phyloP scores from a whole-genome alignment of 2,888 invertebrate genomes.

The Chouioia cunea region DNA sequence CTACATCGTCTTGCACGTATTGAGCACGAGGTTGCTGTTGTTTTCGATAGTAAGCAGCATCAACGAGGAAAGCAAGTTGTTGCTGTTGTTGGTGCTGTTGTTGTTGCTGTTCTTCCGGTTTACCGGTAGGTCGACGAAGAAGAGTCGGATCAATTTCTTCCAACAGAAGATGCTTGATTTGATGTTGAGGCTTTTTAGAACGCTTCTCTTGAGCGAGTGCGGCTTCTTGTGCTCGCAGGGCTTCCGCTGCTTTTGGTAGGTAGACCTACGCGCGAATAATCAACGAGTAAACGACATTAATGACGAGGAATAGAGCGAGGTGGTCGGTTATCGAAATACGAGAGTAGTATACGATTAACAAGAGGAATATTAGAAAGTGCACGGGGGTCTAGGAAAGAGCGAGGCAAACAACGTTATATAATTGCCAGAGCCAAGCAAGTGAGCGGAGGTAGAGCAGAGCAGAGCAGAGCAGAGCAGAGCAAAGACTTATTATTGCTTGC shows the following conservation, averaged over 20 bases:
- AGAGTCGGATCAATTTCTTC: constrained; percentile 44
- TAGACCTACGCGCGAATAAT: constrained; percentile 26
- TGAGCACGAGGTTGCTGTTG: constrained; percentile 55
- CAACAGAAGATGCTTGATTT: constrained; percentile 33
- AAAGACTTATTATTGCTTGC: too few relatives aligned
- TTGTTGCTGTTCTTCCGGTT: constrained; percentile 46
- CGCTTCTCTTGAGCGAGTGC: constrained; percentile 35
- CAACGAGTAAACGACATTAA: neutral
- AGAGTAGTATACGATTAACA: too few relatives aligned
- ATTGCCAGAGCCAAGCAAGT: too few relatives aligned
- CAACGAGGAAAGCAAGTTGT: constrained; percentile 61
- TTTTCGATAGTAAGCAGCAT: constrained; percentile 61
- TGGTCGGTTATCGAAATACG: neutral
- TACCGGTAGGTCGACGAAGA: constrained; percentile 20
- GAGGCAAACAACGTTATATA: too few relatives aligned
- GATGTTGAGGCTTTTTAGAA: constrained; percentile 41
- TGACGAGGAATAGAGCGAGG: neutral
- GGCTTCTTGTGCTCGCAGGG: constrained; percentile 23
- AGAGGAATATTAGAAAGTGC: too few relatives aligned
- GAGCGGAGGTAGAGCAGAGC: too few relatives aligned
- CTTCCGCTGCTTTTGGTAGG: constrained; percentile 45
- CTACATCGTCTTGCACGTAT: constrained; percentile 50
- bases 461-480: too few relatives aligned
- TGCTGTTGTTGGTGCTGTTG: constrained; percentile 50
- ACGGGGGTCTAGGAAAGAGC: too few relatives aligned